phyloP scores from a whole-genome alignment of 2,113 vertebrate species.

The Elephas maximus region DNA sequence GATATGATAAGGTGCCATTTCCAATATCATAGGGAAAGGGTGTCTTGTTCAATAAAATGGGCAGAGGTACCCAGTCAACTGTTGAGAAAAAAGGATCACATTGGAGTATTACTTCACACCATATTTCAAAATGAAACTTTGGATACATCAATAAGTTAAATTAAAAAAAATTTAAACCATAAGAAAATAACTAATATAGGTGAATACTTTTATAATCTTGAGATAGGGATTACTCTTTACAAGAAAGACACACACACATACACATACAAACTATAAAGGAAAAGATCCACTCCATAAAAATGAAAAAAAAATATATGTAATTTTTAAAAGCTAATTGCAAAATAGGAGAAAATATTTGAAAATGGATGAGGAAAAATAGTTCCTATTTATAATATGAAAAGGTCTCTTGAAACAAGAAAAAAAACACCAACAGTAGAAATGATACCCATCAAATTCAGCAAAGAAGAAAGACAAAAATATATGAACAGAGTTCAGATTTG shows the following conservation, averaged over 20 bases:
- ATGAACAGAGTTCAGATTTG: neutral
- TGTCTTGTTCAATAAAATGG: neutral
- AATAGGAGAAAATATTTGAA: neutral
- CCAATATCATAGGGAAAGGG: neutral
- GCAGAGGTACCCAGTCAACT: neutral
- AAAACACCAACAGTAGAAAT: neutral
- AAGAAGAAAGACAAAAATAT: neutral
- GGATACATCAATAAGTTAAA: neutral
- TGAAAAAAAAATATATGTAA: neutral
- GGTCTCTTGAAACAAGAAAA: neutral
- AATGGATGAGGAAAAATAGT: neutral
- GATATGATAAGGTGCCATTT: neutral
- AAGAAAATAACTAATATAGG: neutral
- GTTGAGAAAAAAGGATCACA: neutral
- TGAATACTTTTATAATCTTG: neutral
- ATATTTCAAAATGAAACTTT: neutral
- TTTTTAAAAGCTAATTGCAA: constrained; percentile 20
- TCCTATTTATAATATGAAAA: neutral
- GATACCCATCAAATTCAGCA: neutral
- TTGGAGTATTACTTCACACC: neutral
- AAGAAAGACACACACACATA: neutral
- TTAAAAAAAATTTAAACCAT: neutral
- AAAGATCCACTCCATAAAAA: neutral
- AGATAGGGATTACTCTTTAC: neutral
- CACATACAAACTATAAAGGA: neutral